These are phyloP conservation scores for Heteronetta atricapilla DNA, from an alignment of 2,113 vertebrate genomes.

Conservation along the genomic window DNA sequence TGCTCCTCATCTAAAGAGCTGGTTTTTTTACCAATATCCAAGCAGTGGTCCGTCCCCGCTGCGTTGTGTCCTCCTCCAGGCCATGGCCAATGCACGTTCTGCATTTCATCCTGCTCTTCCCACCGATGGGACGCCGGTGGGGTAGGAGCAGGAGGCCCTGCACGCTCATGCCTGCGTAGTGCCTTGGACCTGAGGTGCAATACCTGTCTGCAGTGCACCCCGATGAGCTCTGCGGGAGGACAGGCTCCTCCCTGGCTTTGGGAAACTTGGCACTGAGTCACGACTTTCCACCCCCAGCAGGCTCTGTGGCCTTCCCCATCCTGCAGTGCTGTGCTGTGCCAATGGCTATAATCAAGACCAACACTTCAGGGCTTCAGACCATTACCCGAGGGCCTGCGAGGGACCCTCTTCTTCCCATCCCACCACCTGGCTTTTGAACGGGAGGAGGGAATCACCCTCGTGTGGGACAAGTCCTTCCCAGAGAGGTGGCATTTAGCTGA, in stretches of 20 bases:
- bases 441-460: not conserved
- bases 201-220: not conserved
- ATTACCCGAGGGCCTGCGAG: not conserved
- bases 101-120: not conserved
- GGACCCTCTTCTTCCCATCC: not conserved
- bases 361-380: not conserved
- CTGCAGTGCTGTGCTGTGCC: too few species aligned
- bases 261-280: not conserved
- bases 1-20: not conserved
- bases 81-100: fast-evolving
- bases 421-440: not conserved
- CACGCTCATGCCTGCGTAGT: fast-evolving
- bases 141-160: not conserved
- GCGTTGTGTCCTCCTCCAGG: not conserved
- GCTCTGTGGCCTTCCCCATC: not conserved
- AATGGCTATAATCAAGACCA: not conserved
- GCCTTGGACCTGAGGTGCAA: not conserved
- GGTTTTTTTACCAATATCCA: not conserved
- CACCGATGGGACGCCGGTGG: fast-evolving
- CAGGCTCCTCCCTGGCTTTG: not conserved
- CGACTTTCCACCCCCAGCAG: not conserved
- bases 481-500: not conserved
- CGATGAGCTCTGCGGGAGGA: fast-evolving
- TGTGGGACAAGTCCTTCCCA: not conserved
- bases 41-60: not conserved